Percentiles rank a stretch among this genome's conserved stretches.
Conservation (phyloP, 2,113 vertebrate species). For the Antennarius striatus region DNA sequence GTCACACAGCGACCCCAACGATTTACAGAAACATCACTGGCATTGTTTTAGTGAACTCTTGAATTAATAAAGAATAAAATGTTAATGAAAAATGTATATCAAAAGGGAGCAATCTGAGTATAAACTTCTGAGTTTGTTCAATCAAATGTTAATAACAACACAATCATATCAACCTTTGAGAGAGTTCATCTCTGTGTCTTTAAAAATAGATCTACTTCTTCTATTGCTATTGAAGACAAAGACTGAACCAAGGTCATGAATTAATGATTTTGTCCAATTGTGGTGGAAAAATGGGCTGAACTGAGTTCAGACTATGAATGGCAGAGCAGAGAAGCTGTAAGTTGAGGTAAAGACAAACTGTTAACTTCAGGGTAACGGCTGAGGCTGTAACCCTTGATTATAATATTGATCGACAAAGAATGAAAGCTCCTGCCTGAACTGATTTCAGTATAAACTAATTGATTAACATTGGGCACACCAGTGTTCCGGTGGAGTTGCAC, state of each 20-base stretch:
- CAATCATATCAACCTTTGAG: constrained; percentile 7
- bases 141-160: background rate
- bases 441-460: background rate
- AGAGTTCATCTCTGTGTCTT: background rate
- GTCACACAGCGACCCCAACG: too few species aligned
- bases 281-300: constrained; percentile 8
- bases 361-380: constrained; percentile 1
- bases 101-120: background rate
- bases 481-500: too few species aligned
- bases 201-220: constrained; percentile 31
- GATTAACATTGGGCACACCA: background rate
- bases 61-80: background rate
- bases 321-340: constrained; percentile 17
- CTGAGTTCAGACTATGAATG: background rate
- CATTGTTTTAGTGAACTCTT: background rate
- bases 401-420: background rate
- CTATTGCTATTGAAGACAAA: constrained; percentile 19
- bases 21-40: background rate
- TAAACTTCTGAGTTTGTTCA: too few species aligned
- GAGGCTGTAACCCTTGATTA: constrained; percentile 2
- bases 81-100: too few species aligned
- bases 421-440: too few species aligned
- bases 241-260: constrained; percentile 43
- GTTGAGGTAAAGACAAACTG: background rate
- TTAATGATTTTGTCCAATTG: constrained; percentile 41